phyloP scores from a whole-genome alignment of 1,140 invertebrate species.

The Bilobella aurantiaca region DNA sequence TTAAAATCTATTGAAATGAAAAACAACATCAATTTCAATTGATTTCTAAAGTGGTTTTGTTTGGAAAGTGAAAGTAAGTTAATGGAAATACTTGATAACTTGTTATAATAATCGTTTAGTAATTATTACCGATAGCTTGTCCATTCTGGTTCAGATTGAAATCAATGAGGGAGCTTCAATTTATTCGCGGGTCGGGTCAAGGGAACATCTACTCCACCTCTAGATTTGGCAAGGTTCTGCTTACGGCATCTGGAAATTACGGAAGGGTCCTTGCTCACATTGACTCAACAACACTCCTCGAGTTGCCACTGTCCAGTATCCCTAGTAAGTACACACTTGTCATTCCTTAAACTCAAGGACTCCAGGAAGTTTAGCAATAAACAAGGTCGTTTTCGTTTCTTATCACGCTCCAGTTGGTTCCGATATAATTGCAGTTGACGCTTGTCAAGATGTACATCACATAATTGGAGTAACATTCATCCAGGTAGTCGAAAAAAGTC shows the following conservation, averaged over 20 bases:
- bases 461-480: constrained; percentile 25
- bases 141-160: too few species aligned
- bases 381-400: neutral
- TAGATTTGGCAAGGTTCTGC: constrained; percentile 19
- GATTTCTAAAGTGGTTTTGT: too few species aligned
- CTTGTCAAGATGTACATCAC: constrained; percentile 23
- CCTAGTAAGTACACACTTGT: constrained; percentile 14
- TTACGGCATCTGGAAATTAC: constrained; percentile 26
- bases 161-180: constrained; percentile 29
- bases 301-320: constrained; percentile 21
- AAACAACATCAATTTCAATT: too few species aligned
- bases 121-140: too few species aligned
- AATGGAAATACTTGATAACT: too few species aligned
- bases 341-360: neutral
- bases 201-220: constrained; percentile 28
- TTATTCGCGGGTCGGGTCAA: constrained; percentile 23
- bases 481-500: too few species aligned
- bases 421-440: constrained; percentile 27
- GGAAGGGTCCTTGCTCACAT: constrained; percentile 23
- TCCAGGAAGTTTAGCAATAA: too few species aligned
- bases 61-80: too few species aligned
- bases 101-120: too few species aligned
- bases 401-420: constrained; percentile 14
- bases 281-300: constrained; percentile 8
- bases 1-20: too few species aligned